Conservation (phyloP, 2,113 vertebrate genomes). For the Hirundichthys speculiger region DNA sequence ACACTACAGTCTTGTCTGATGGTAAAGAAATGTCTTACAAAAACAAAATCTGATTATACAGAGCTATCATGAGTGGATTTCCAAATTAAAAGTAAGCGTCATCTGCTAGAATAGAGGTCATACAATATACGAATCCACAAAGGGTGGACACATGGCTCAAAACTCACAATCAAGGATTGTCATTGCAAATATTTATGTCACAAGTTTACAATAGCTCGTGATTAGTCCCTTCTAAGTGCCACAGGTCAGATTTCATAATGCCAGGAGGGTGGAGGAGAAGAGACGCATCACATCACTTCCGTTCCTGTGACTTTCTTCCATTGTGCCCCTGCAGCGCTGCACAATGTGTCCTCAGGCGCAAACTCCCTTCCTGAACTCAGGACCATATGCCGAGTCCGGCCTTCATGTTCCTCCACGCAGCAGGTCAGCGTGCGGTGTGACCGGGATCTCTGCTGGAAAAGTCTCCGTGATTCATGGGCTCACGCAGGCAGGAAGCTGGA, state of each 20-base stretch:
- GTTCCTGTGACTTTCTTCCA: conserved; percentile 51
- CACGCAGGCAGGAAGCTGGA: conserved; percentile 31
- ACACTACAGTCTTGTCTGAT: no score
- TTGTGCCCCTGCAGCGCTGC: conserved; percentile 41
- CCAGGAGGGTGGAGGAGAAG: conserved; percentile 22
- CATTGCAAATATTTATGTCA: neutral
- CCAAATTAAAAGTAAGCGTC: no score
- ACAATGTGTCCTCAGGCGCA: conserved; percentile 51
- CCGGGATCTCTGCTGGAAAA: conserved; percentile 25
- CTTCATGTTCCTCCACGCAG: conserved; percentile 10
- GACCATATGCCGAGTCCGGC: conserved; percentile 5
- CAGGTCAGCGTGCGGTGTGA: conserved; percentile 19
- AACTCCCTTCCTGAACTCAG: conserved; percentile 67
- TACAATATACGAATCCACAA: no score
- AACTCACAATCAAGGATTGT: neutral
- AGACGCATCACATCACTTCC: conserved; percentile 48
- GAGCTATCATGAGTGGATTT: no score
- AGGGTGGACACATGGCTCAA: no score
- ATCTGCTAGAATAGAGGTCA: no score
- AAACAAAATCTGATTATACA: no score
- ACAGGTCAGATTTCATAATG: conserved; percentile 29
- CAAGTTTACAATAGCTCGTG: neutral
- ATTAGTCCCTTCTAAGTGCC: neutral
- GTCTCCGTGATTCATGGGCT: conserved; percentile 40
- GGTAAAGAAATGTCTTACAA: no score